Base-by-base conservation (phyloP, 2,113 vertebrate genomes). In the Oryzias celebensis region DNA sequence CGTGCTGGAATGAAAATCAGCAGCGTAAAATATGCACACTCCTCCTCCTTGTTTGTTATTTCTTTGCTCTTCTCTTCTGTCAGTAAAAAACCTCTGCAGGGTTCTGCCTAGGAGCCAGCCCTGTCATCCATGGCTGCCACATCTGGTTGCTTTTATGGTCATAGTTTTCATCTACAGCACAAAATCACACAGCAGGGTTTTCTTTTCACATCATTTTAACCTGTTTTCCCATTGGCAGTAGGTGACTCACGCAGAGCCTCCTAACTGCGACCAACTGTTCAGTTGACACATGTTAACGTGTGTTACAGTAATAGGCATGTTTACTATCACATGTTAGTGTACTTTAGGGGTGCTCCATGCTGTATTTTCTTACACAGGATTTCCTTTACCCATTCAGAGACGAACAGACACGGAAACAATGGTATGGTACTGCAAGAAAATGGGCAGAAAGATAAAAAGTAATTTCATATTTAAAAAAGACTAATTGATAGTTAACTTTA, bases 201-300 rank as follows among this genome's bases (percentile, higher is more conserved):
- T n/a, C 16, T 17, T 43, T 36, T 36, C 14, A 22, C 7, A 31
- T 36, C 53, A 17, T 66, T 26, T 42, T 36, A 50, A 17, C 14
- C 7, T 15, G 20, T 49, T 14, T 31, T 48, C 58, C 17, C 58
- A 48, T 4, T 26, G 52, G 65, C 65, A 67, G 46, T 56, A 58
- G 52, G 42, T 36, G 51, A 47, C 17, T 64, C 51, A 54, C 13
- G 17, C 51, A 16, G 3, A 54, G 24, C 43, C 51, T 20, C 18
- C 31, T 31, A 17, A 2, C n/a, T 22, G 12, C 12, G 18, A 41
- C 7, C 44, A 47, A 44, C 28, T 55, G 62, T 55, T 41, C 43
- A 22, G 23, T 43, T 20, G 20, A 3, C 50, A 31, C 23, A 15
- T 46, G 61, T 53, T 17, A 44, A 20, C 41, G 44, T 4, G 20